Base-by-base conservation (phyloP, 2,797 vertebrate genomes). In the Paramormyrops hopkinsi region DNA sequence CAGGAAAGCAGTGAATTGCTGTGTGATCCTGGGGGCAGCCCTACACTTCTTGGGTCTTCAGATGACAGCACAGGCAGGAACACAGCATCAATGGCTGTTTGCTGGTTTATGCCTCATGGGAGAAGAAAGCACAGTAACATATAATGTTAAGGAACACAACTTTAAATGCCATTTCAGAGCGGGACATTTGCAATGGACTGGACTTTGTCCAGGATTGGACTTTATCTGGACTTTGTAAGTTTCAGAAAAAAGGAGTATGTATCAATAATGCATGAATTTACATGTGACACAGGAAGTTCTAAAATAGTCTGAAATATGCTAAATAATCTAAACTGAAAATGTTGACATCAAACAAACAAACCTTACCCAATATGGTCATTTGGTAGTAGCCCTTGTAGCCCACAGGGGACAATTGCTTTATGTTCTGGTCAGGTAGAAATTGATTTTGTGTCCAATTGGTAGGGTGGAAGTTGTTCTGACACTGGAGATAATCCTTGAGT, bases 331-430 rank as follows among this genome's bases (percentile, higher is more conserved):
- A 50, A 33, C 83, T 53, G n/a, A 25, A 86, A 25, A 51, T 7
- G 7, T 17, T 5, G n/a, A 29, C 29, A 41, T 2, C 12, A 25
- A 29, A 25, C 17, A 54, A 56, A 53, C 17, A 54, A 46, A 6
- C 92, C 94, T 96, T 93, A 99, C 97, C 97, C 88, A 99, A 91
- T 91, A 99, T 94, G 6, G 97, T 97, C 85, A 98, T 92, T 91
- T 96, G 95, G 46, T 96, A 97, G 94, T 97, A 96, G 54, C 97
- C 97, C 25, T 93, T 92, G 87, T 93, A 94, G 87, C 83, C 89
- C 7, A 92, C 93, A 12, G 93, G 94, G 33, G 92, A 91, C 90
- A 95, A 89, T 2, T 93, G 33, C 41, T 90, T 88, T 1, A 93
- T 69, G 4, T 76, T 93, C 2, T 92, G 92, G 6, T 93, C 88